Evolutionary conservation across 1,140 invertebrate species (phyloP).

Genomic region (Aphelinus atriplicis): DNA sequence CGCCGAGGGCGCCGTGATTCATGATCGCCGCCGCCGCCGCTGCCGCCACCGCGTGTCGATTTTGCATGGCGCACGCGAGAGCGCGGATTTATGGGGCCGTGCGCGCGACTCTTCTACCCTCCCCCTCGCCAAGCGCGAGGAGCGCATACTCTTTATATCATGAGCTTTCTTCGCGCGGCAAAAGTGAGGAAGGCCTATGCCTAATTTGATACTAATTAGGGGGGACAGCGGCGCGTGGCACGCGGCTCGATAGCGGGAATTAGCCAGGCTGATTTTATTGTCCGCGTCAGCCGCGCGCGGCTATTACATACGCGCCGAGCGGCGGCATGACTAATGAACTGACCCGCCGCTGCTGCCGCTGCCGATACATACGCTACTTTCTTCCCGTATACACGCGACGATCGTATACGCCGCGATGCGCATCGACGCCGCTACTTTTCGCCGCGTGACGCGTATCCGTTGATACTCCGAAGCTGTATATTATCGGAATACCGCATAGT

Average conservation of each 20-base stretch:
- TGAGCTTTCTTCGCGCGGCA: neutral
- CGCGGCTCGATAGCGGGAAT: slow-evolving; percentile 18
- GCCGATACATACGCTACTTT: too few relatives aligned
- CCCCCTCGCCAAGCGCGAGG: neutral
- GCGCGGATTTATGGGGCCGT: slow-evolving; percentile 4
- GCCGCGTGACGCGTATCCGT: too few relatives aligned
- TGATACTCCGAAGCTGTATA: too few relatives aligned
- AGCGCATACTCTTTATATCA: neutral
- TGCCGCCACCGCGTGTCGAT: slow-evolving; percentile 51
- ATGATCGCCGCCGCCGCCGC: slow-evolving; percentile 38
- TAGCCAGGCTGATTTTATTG: slow-evolving; percentile 28
- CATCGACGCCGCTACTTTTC: too few relatives aligned
- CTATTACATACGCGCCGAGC: neutral
- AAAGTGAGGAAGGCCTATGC: neutral
- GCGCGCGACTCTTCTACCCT: slow-evolving; percentile 13
- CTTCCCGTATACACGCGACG: too few relatives aligned
- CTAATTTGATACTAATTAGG: slow-evolving; percentile 39
- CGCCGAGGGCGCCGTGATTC: slow-evolving; percentile 46
- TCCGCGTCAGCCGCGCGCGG: neutral
- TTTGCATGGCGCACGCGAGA: slow-evolving; percentile 51
- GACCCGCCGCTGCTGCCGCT: neutral
- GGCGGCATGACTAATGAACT: slow-evolving; percentile 3
- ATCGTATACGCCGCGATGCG: too few relatives aligned
- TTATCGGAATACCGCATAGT: too few relatives aligned
- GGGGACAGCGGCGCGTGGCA: neutral